Evolutionary conservation across 2,888 invertebrate species (phyloP).

Genomic region (Galerucella nymphaeae): DNA sequence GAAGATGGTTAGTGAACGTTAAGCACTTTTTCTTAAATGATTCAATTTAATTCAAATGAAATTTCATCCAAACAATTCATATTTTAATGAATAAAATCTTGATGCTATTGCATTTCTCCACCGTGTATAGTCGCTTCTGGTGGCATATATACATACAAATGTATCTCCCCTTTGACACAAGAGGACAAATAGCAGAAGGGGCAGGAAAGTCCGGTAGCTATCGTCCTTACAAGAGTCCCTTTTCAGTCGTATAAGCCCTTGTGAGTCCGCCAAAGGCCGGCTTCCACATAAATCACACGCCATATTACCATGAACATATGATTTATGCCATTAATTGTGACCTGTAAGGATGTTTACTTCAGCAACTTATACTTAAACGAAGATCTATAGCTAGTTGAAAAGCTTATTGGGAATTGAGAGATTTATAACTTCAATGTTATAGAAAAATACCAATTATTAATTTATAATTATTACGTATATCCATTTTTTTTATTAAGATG

Average conservation of each 20-base stretch:
- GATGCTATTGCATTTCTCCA: not conserved
- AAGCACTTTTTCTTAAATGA: too few species aligned
- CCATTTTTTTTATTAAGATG: too few species aligned
- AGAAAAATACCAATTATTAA: not conserved
- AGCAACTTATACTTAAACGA: slow-evolving; percentile 30
- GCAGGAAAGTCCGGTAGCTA: slow-evolving; percentile 41
- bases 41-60: too few species aligned
- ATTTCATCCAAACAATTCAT: too few species aligned
- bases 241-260: slow-evolving; percentile 39
- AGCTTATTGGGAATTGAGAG: slow-evolving; percentile 5
- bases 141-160: slow-evolving; percentile 33
- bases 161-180: slow-evolving; percentile 53
- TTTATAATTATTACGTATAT: not conserved
- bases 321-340: slow-evolving; percentile 54
- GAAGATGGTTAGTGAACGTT: too few species aligned
- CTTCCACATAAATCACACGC: slow-evolving; percentile 51
- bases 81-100: too few species aligned
- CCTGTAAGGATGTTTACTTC: slow-evolving; percentile 45
- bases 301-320: slow-evolving; percentile 55
- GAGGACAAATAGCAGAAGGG: slow-evolving; percentile 52
- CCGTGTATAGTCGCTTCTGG: slow-evolving; percentile 13
- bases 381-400: slow-evolving; percentile 10
- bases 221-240: slow-evolving; percentile 44
- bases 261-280: slow-evolving; percentile 37
- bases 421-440: not conserved